Evolutionary conservation across 2,113 vertebrate species (phyloP).

Genomic region (Climacteris rufus): DNA sequence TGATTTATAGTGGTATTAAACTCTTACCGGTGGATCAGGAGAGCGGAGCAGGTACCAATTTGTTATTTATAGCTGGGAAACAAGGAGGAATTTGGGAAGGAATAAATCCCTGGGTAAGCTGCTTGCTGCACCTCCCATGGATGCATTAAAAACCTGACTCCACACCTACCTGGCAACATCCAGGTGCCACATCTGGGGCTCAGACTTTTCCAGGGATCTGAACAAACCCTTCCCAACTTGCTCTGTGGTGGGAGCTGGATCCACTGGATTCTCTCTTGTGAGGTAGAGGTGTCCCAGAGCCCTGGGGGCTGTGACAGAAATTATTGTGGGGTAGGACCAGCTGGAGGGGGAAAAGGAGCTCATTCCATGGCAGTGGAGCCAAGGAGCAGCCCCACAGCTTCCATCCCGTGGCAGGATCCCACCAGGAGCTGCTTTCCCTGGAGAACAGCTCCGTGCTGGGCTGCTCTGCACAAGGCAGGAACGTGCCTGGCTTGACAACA

Average conservation of each 20-base stretch:
- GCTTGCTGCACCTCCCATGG: rapidly evolving
- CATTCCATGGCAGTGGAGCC: neutral
- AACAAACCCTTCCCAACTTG: rapidly evolving
- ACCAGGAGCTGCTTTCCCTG: neutral
- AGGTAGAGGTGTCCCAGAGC: neutral
- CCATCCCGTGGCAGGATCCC: neutral
- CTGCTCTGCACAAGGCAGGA: neutral
- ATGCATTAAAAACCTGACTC: rapidly evolving
- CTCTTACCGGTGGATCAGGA: neutral
- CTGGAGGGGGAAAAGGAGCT: neutral
- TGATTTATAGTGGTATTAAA: neutral
- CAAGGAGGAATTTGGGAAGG: neutral
- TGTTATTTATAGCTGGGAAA: neutral
- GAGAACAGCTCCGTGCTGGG: neutral
- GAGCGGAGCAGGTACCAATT: neutral
- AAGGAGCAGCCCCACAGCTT: neutral
- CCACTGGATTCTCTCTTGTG: rapidly evolving
- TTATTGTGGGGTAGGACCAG: neutral
- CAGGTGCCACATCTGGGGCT: too few species aligned
- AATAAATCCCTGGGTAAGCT: rapidly evolving
- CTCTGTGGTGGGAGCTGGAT: rapidly evolving
- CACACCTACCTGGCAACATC: too few species aligned
- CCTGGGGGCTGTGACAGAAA: neutral
- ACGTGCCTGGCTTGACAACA: neutral
- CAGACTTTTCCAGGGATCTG: neutral